Evolutionary conservation across 2,888 invertebrate genomes (phyloP).

Genomic region (Acheta domesticus): DNA sequence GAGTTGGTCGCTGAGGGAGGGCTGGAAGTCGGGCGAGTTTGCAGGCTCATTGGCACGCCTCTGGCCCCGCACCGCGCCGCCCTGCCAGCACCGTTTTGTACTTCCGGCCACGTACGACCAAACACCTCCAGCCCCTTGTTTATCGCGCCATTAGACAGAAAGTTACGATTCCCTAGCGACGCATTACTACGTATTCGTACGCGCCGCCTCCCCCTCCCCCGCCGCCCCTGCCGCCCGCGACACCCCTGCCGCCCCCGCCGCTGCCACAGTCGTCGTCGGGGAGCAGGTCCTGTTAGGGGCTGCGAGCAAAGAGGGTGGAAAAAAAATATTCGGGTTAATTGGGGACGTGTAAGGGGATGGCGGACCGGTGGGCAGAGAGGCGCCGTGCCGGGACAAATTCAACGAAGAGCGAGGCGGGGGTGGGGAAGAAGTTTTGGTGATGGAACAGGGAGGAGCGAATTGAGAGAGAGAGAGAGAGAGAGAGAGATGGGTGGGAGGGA

Average conservation of each 20-base stretch:
- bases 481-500: neutral
- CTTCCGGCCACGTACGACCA: too few relatives aligned
- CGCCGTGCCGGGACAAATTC: too few relatives aligned
- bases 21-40: too few relatives aligned
- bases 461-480: neutral
- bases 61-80: too few relatives aligned
- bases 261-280: neutral
- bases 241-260: neutral
- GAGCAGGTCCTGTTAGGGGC: too few relatives aligned
- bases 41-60: too few relatives aligned
- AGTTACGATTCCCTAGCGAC: neutral
- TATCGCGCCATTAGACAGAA: neutral
- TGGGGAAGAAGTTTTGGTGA: neutral
- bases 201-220: neutral
- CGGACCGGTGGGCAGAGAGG: neutral
- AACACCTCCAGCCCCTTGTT: neutral
- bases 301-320: neutral
- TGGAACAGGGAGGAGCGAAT: neutral
- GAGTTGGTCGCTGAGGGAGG: too few relatives aligned
- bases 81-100: too few relatives aligned
- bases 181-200: neutral
- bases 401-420: neutral
- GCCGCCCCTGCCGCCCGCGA: too few relatives aligned
- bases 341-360: neutral
- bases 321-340: slow-evolving; percentile 1